phyloP scores from a whole-genome alignment of 2,888 invertebrate species.

The Sphaerophoria taeniata region DNA sequence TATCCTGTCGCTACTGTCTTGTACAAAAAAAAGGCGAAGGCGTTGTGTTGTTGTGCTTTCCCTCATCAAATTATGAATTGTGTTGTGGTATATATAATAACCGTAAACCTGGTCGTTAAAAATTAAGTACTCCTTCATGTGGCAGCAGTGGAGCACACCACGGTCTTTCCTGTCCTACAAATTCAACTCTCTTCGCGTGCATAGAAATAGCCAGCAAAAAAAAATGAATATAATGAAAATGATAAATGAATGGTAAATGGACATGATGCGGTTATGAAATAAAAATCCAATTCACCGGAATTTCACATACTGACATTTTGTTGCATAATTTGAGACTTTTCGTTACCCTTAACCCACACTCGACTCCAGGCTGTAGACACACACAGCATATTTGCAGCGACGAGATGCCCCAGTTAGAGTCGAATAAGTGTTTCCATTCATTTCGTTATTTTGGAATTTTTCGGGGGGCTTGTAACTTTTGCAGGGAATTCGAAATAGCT shows the following conservation, averaged over 20 bases:
- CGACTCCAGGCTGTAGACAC: slow-evolving; percentile 1
- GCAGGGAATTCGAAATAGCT: slow-evolving; percentile 6
- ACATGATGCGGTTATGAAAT: slow-evolving; percentile 48
- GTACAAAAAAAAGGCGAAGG: neutral
- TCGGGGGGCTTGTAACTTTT: neutral
- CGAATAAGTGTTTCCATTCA: neutral
- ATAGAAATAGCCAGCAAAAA: neutral
- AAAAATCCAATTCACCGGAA: slow-evolving; percentile 43
- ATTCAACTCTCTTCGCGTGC: neutral
- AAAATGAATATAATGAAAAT: neutral
- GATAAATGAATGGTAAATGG: slow-evolving; percentile 33
- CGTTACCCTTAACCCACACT: slow-evolving; percentile 7
- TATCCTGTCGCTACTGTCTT: neutral
- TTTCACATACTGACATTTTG: slow-evolving; percentile 49
- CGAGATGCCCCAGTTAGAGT: slow-evolving; percentile 35
- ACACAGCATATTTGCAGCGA: neutral
- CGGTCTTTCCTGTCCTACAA: too few relatives aligned
- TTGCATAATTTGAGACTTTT: slow-evolving; percentile 67
- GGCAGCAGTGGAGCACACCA: slow-evolving; percentile 2
- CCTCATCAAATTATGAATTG: neutral
- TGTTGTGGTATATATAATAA: slow-evolving; percentile 12
- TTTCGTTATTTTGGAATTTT: neutral
- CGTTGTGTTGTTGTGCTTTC: neutral
- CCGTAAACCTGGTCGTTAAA: slow-evolving; percentile 30
- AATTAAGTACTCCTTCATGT: slow-evolving; percentile 36